phyloP scores from a whole-genome alignment of 2,797 vertebrate species.

The Pipistrellus pipistrellus region DNA sequence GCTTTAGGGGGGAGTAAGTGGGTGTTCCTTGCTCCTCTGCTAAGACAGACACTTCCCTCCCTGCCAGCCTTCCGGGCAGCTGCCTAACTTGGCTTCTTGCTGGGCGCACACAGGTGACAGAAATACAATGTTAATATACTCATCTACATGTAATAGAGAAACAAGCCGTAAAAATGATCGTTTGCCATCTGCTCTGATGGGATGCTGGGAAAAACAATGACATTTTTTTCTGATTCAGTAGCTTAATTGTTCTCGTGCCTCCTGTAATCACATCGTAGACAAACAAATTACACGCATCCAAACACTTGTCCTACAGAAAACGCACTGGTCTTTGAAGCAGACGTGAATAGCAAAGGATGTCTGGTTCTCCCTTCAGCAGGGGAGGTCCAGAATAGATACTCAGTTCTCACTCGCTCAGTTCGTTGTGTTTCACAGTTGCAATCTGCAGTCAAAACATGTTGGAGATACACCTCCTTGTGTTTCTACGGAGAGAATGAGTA shows the following conservation, averaged over 20 bases:
- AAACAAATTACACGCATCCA: conserved; percentile 52
- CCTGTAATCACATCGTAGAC: not conserved
- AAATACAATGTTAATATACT: conserved; percentile 77
- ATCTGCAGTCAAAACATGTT: not conserved
- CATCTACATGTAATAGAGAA: conserved; percentile 63
- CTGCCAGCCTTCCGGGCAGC: not conserved
- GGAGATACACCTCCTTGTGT: rapidly evolving
- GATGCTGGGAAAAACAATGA: conserved; percentile 29
- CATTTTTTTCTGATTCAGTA: conserved; percentile 75
- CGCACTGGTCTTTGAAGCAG: not conserved
- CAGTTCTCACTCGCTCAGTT: not conserved
- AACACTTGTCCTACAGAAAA: conserved; percentile 11
- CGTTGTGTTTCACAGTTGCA: not conserved
- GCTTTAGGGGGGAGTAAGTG: not conserved
- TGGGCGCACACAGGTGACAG: not conserved
- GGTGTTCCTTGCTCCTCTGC: not conserved
- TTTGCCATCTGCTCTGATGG: conserved; percentile 67
- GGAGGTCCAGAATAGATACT: not conserved
- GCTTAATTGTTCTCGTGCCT: conserved; percentile 56
- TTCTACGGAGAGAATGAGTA: not conserved
- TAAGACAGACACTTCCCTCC: not conserved
- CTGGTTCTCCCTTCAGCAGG: not conserved
- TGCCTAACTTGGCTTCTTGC: conserved; percentile 29
- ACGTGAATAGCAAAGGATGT: not conserved
- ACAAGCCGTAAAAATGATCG: conserved; percentile 67